Evolutionary conservation across 2,113 vertebrate genomes (phyloP), one percentile per base, ranked within the genome.

Genomic region (Pantherophis guttatus): DNA sequence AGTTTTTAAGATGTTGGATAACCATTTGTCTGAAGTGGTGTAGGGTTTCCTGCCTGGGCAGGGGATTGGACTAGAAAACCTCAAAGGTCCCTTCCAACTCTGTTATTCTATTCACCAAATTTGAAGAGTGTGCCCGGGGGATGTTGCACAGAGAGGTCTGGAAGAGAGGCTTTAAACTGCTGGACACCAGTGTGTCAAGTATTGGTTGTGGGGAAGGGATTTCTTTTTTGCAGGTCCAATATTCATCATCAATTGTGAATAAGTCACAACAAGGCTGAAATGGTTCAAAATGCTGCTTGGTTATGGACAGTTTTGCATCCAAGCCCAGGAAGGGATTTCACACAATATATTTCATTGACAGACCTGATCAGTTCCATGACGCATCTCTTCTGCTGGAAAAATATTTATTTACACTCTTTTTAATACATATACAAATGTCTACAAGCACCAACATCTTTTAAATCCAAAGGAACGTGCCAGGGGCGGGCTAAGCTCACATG

Each of bases 391-490:
- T 91, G 92, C 95, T 96, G 75, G 90, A 95, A 96, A 97, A 97
- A 50, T 94, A 0, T 96, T 96, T 96, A 96, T 97, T 97, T 95
- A 95, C 95, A 95, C 44, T 53, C 91, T 92, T 53, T 87, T 10
- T 21, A 9, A 50, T 50, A 59, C 12, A 87, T 33, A 93, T 93
- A 93, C 88, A 92, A 92, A 92, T 90, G 21, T 33, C 8, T 50
- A 5, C 11, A 8, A n/a, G 1, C 89, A 33, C 53, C 54, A 44
- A 5, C 54, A 13, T 58, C 9, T 19, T 65, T 44, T 85, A 17
- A n/a, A 12, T 91, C n/a, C 11, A 55, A 91, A 91, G 23, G 21
- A 44, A 17, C 10, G 0, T 9, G n/a, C 21, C 90, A 24, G 53
- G 11, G 19, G 29, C 2, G 2, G 81, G 21, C 53, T 50, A 26